Conservation (phyloP, 2,888 invertebrate genomes). For the Elysia crispata region DNA sequence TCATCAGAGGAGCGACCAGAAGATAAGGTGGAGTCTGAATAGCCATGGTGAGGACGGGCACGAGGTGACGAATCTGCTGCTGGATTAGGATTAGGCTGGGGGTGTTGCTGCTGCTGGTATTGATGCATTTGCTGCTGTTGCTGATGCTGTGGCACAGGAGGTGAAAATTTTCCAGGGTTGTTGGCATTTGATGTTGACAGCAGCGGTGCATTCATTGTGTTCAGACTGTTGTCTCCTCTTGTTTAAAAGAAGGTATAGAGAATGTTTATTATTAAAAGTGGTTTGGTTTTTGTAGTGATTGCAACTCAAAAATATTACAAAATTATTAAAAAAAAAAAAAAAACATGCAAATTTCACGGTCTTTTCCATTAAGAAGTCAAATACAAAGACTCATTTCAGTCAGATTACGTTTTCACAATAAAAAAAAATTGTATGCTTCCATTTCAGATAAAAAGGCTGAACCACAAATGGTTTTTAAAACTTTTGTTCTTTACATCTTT, state of each 20-base stretch:
- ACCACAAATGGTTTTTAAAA: too few relatives aligned
- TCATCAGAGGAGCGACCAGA: conserved; percentile 68
- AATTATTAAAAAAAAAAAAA: too few relatives aligned
- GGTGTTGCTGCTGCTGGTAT: conserved; percentile 7
- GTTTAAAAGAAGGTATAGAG: neutral
- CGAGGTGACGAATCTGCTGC: conserved; percentile 56
- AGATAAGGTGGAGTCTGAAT: conserved; percentile 65
- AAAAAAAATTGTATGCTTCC: too few relatives aligned
- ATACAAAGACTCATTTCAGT: too few relatives aligned
- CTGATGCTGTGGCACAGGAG: conserved; percentile 27
- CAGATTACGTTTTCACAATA: too few relatives aligned
- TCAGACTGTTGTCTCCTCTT: conserved; percentile 48
- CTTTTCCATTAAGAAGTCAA: too few relatives aligned
- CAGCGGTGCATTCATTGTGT: neutral
- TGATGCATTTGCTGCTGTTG: conserved; percentile 42
- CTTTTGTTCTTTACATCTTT: too few relatives aligned
- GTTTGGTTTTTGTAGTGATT: too few relatives aligned
- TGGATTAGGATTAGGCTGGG: conserved; percentile 50
- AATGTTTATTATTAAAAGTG: too few relatives aligned
- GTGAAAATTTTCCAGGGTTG: conserved; percentile 43
- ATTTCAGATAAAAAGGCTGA: too few relatives aligned
- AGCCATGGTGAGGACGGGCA: conserved; percentile 55
- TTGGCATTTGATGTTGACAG: conserved; percentile 32
- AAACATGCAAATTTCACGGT: neutral
- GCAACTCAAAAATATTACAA: neutral